phyloP scores from a whole-genome alignment of 2,888 invertebrate species.

The Caenorhabditis doughertyi region DNA sequence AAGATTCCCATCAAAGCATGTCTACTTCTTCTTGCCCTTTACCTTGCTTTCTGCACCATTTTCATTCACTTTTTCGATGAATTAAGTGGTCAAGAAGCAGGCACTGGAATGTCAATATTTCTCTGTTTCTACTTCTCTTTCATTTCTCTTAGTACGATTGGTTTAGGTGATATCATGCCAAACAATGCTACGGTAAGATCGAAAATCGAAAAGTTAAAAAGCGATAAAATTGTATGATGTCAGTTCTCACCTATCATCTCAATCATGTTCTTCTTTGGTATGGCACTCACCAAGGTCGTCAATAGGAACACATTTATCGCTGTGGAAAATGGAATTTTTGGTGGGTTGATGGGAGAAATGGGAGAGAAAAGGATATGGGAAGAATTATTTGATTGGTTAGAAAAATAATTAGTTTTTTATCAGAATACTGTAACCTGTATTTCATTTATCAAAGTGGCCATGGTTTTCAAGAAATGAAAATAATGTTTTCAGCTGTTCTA shows the following conservation, averaged over 20 bases:
- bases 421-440: too few relatives aligned
- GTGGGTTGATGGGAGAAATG: slow-evolving; percentile 29
- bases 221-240: background rate
- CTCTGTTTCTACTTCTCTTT: slow-evolving; percentile 73
- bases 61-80: slow-evolving; percentile 69
- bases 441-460: too few relatives aligned
- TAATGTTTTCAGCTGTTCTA: slow-evolving; percentile 17
- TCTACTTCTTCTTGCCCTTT: slow-evolving; percentile 43
- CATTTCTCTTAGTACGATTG: slow-evolving; percentile 74
- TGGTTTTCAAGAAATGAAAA: background rate
- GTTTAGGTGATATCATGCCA: slow-evolving; percentile 77
- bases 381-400: too few relatives aligned
- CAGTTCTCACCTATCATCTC: slow-evolving; percentile 70
- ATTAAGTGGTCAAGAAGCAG: slow-evolving; percentile 53
- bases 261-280: slow-evolving; percentile 75
- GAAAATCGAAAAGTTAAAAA: slow-evolving; percentile 20
- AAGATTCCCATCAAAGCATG: slow-evolving; percentile 55
- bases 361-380: background rate
- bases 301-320: slow-evolving; percentile 73
- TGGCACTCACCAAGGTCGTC: slow-evolving; percentile 75
- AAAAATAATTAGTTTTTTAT: too few relatives aligned
- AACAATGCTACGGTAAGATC: slow-evolving; percentile 71
- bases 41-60: slow-evolving; percentile 59
- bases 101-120: slow-evolving; percentile 65
- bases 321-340: slow-evolving; percentile 75